Evolutionary conservation across 1,140 invertebrate species (phyloP).

Genomic region (Phenacoccus solenopsis): DNA sequence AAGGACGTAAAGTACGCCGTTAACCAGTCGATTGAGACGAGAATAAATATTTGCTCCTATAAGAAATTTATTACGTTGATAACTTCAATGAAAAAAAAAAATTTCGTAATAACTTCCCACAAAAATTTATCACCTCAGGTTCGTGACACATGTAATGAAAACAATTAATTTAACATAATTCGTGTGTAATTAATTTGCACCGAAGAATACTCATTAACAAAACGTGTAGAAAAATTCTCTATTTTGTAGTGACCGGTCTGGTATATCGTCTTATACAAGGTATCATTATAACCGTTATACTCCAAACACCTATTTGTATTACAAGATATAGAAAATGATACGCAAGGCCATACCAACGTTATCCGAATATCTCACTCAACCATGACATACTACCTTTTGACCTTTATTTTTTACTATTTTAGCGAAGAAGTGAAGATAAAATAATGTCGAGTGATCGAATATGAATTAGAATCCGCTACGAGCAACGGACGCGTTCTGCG

Average conservation of each 20-base stretch:
- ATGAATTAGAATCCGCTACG: neutral
- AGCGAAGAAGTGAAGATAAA: neutral
- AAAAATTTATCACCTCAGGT: too few relatives aligned
- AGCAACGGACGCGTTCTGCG: neutral
- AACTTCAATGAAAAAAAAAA: too few relatives aligned
- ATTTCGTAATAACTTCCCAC: too few relatives aligned
- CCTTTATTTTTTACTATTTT: conserved; percentile 4
- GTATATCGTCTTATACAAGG: too few relatives aligned
- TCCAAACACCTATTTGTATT: too few relatives aligned
- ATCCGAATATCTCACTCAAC: neutral
- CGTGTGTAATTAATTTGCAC: too few relatives aligned
- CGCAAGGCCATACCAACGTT: neutral
- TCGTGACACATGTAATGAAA: too few relatives aligned
- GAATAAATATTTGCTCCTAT: too few relatives aligned
- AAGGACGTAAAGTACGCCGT: neutral
- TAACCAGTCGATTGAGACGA: neutral
- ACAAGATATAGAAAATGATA: neutral
- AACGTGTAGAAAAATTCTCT: neutral
- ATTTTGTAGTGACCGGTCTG: too few relatives aligned
- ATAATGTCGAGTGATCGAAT: neutral
- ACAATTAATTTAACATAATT: too few relatives aligned
- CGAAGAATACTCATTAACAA: too few relatives aligned
- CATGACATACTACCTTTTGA: conserved; percentile 1
- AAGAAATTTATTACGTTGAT: too few relatives aligned
- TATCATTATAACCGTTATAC: neutral